Conservation (phyloP, 2,888 invertebrate species). For the Petrolisthes manimaculis region DNA sequence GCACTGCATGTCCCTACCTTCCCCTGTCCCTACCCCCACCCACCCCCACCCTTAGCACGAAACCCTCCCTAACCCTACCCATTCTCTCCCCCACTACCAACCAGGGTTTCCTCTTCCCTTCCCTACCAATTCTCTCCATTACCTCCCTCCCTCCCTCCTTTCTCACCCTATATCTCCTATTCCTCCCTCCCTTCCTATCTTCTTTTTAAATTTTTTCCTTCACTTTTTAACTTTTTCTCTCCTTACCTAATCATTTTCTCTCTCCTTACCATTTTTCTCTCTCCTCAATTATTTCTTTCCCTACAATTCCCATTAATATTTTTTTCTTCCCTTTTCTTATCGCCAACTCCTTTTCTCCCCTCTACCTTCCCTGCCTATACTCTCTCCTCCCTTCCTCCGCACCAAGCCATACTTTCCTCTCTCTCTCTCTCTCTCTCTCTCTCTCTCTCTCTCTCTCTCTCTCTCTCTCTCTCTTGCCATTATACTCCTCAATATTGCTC, state of each 20-base stretch:
- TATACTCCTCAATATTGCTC: not conserved
- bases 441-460: slow-evolving; percentile 15
- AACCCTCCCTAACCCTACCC: not conserved
- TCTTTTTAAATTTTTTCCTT: not conserved
- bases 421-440: slow-evolving; percentile 14
- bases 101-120: not conserved
- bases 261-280: not conserved
- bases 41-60: not conserved
- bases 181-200: not conserved
- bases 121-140: no score
- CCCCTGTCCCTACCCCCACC: slow-evolving; percentile 21
- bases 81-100: not conserved
- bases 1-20: slow-evolving; percentile 36
- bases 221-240: not conserved
- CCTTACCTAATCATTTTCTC: not conserved
- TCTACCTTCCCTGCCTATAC: not conserved
- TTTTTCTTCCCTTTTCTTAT: not conserved
- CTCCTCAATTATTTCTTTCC: not conserved
- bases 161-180: not conserved
- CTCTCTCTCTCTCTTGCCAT: not conserved
- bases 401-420: not conserved
- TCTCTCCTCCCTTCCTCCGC: not conserved
- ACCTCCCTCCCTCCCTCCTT: not conserved
- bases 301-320: not conserved
- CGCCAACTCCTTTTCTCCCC: not conserved